Evolutionary conservation across 2,888 invertebrate species (phyloP).

Genomic region (Synanthedon andrenaeformis): DNA sequence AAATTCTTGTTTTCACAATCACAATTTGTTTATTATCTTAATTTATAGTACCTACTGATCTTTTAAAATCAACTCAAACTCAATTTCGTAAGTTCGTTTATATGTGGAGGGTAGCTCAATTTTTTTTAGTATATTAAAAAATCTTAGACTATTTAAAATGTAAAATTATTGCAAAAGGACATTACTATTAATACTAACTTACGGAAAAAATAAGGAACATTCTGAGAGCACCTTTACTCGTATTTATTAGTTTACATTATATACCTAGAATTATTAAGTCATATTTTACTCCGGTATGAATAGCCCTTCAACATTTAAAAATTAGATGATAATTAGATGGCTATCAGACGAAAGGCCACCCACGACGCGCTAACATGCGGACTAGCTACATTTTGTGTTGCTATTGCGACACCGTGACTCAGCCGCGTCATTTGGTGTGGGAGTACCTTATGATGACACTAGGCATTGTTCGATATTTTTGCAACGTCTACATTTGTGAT

Average conservation of each 20-base stretch:
- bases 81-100: constrained; percentile 12
- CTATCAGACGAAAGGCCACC: constrained; percentile 49
- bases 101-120: constrained; percentile 11
- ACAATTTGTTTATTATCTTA: no score
- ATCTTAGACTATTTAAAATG: no score
- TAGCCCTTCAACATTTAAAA: constrained; percentile 17
- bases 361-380: constrained; percentile 20
- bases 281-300: constrained; percentile 3
- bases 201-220: no score
- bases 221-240: no score
- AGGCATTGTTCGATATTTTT: neutral
- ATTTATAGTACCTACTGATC: no score
- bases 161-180: no score
- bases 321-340: constrained; percentile 55
- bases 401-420: constrained; percentile 49
- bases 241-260: no score
- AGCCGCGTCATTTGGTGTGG: constrained; percentile 13
- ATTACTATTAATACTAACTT: no score
- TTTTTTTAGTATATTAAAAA: no score
- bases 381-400: neutral
- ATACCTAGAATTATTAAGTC: no score
- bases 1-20: no score
- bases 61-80: no score
- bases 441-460: neutral
- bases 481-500: neutral